Percentiles rank a stretch among this genome's conserved stretches.
Conservation (phyloP, 2,113 vertebrate species). For the Pseudolaguvia tuberculata region DNA sequence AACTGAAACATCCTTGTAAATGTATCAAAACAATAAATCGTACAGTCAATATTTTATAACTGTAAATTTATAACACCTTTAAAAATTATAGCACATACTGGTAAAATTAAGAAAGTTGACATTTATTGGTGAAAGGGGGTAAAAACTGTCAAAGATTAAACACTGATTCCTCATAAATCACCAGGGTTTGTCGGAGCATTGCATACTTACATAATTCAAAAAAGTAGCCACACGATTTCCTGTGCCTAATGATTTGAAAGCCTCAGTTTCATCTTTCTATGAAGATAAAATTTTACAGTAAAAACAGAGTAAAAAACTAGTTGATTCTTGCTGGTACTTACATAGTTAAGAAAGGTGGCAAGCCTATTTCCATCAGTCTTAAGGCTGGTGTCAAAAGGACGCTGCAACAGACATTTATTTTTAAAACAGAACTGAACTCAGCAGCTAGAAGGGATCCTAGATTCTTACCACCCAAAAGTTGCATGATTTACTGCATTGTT, state of each 20-base stretch:
- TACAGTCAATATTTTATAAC: too few species aligned
- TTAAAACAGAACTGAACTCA: slow-evolving; percentile 67
- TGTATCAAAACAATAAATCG: too few species aligned
- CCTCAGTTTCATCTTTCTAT: slow-evolving; percentile 98
- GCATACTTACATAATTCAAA: slow-evolving; percentile 98
- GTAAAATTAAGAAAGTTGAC: not conserved
- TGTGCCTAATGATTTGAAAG: slow-evolving; percentile 99
- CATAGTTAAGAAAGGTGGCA: slow-evolving; percentile 99
- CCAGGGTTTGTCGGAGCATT: slow-evolving; percentile 49
- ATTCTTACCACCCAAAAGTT: too few species aligned
- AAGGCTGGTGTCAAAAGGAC: slow-evolving; percentile 95
- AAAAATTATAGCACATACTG: not conserved
- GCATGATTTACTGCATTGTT: too few species aligned
- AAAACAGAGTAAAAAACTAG: slow-evolving; percentile 52
- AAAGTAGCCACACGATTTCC: slow-evolving; percentile 98
- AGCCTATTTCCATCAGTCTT: slow-evolving; percentile 97
- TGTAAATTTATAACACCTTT: not conserved
- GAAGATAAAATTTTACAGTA: slow-evolving; percentile 86
- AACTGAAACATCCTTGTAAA: too few species aligned
- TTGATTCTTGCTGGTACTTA: slow-evolving; percentile 77
- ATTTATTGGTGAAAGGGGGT: not conserved
- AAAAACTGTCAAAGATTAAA: not conserved
- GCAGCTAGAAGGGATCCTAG: slow-evolving; percentile 35
- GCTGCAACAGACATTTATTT: slow-evolving; percentile 93
- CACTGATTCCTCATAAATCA: slow-evolving; percentile 21